phyloP scores from a whole-genome alignment of 1,140 invertebrate species.

The Zophobas atratus region DNA sequence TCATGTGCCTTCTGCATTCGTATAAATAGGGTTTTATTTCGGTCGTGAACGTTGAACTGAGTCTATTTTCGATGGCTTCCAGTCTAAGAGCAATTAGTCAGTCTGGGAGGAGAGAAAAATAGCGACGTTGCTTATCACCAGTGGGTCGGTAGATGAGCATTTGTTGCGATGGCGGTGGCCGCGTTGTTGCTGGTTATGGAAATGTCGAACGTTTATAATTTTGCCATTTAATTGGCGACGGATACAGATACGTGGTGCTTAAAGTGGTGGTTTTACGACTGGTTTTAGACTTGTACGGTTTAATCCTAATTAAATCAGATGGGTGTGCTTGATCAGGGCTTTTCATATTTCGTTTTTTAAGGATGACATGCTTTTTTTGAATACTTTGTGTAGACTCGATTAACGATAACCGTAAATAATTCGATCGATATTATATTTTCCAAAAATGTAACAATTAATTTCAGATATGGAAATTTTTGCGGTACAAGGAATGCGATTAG shows the following conservation, averaged over 20 bases:
- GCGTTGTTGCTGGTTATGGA: background rate
- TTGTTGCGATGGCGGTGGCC: background rate
- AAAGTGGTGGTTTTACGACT: background rate
- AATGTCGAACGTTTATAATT: constrained; percentile 7
- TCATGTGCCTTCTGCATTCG: background rate
- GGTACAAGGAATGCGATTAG: no score
- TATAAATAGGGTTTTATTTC: constrained; percentile 37
- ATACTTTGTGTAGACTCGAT: no score
- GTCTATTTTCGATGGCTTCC: constrained; percentile 36
- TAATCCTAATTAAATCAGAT: no score
- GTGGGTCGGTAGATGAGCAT: no score
- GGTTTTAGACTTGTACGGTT: background rate
- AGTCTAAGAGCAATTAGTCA: constrained; percentile 9
- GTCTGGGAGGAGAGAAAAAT: constrained; percentile 9
- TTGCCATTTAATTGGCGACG: background rate
- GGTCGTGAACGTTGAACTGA: constrained; percentile 35
- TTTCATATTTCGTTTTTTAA: no score
- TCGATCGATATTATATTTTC: no score
- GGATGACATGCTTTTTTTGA: no score
- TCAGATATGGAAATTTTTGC: no score
- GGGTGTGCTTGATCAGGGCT: no score
- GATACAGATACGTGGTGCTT: background rate
- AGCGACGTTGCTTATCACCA: background rate
- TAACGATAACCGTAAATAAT: no score
- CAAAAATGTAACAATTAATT: no score